Conservation (phyloP, 2,888 invertebrate genomes). For the Tetheella fluctuosa region DNA sequence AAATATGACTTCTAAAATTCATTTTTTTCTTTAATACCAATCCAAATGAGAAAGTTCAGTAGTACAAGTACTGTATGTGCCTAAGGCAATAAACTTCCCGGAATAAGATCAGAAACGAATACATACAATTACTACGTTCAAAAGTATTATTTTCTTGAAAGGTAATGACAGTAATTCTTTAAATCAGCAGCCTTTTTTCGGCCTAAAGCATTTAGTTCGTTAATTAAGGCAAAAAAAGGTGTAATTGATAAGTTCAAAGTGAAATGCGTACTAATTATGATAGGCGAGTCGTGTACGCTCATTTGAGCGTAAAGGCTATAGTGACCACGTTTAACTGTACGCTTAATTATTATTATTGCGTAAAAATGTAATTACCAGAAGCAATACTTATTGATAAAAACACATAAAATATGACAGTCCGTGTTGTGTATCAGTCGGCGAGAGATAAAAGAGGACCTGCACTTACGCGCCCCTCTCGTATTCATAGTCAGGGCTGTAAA, state of each 20-base stretch:
- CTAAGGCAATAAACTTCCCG: constrained; percentile 4
- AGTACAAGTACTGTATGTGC: neutral
- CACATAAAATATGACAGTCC: constrained; percentile 73
- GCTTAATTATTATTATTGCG: constrained; percentile 47
- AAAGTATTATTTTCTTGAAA: constrained; percentile 10
- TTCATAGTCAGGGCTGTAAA: constrained; percentile 53
- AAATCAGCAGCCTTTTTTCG: constrained; percentile 9
- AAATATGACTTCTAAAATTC: too few relatives aligned
- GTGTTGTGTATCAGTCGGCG: constrained; percentile 58
- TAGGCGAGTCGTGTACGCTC: constrained; percentile 13
- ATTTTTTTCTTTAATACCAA: neutral
- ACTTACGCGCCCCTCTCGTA: constrained; percentile 71
- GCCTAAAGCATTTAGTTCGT: constrained; percentile 29
- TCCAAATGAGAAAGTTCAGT: neutral
- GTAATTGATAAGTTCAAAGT: constrained; percentile 42
- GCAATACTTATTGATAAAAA: constrained; percentile 71
- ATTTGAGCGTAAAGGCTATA: neutral
- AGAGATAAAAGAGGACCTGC: constrained; percentile 78
- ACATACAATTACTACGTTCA: constrained; percentile 11
- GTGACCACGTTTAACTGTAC: constrained; percentile 15
- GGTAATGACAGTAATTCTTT: constrained; percentile 10
- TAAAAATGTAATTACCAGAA: constrained; percentile 51
- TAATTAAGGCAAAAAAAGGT: constrained; percentile 42
- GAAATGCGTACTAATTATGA: constrained; percentile 34
- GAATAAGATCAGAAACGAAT: constrained; percentile 6